Evolutionary conservation across 2,113 vertebrate genomes (phyloP).

Genomic region (Sylvicapra grimmia): DNA sequence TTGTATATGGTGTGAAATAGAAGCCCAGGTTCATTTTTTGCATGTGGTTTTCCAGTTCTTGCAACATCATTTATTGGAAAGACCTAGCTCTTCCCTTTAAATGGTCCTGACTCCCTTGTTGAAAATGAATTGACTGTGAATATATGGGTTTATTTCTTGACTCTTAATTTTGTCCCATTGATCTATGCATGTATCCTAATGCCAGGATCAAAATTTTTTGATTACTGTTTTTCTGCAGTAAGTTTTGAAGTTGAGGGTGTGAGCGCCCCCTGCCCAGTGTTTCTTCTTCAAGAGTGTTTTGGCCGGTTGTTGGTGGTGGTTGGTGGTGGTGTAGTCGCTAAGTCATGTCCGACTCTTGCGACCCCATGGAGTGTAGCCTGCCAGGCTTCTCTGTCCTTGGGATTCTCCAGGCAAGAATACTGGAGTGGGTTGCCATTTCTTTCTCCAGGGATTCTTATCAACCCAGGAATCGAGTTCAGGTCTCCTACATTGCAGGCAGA

Average conservation of each 20-base stretch:
- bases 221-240: neutral
- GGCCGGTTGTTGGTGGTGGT: rapidly evolving
- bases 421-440: neutral
- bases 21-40: neutral
- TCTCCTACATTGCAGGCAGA: neutral
- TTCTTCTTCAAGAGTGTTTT: neutral
- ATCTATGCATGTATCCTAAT: neutral
- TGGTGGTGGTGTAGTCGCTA: neutral
- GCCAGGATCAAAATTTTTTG: neutral
- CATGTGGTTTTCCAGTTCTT: neutral
- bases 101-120: neutral
- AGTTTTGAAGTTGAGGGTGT: neutral
- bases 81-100: neutral
- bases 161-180: neutral
- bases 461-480: neutral
- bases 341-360: neutral
- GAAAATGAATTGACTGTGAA: neutral
- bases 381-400: neutral
- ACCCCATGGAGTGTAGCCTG: neutral
- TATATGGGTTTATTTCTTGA: neutral
- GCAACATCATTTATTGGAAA: neutral
- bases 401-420: neutral
- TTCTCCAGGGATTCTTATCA: neutral
- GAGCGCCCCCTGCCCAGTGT: neutral
- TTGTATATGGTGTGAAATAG: neutral